Conservation (phyloP, 2,113 vertebrate species). For the Echinops telfairi region DNA sequence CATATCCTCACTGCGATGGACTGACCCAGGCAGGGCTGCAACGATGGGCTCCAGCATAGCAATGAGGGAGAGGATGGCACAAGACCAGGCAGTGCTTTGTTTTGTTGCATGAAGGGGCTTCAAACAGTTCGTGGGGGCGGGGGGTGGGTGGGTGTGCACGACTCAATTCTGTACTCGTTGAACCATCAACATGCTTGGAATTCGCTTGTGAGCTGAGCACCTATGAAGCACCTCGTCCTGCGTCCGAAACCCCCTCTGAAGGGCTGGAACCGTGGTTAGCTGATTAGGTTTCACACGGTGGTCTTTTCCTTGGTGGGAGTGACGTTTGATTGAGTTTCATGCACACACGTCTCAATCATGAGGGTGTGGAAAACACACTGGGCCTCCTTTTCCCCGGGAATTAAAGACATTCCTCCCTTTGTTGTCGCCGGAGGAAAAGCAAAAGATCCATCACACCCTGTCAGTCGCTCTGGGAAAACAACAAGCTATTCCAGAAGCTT, state of each 20-base stretch:
- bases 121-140: too few species aligned
- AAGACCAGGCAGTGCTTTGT: neutral
- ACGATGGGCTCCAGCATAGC: neutral
- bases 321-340: neutral
- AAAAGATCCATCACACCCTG: neutral
- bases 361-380: neutral
- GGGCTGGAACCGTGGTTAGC: neutral
- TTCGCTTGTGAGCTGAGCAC: neutral
- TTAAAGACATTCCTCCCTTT: conserved; percentile 5
- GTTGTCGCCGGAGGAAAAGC: neutral
- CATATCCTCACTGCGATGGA: too few species aligned
- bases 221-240: neutral
- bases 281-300: neutral
- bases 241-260: neutral
- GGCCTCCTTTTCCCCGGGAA: neutral
- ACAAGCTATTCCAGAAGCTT: conserved; percentile 26
- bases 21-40: too few species aligned
- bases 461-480: neutral
- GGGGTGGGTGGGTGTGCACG: too few species aligned
- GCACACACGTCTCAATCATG: neutral
- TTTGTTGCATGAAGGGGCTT: neutral
- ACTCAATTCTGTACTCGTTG: neutral
- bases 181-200: neutral
- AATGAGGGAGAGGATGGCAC: too few species aligned
- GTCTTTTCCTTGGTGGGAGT: neutral